Percentiles rank a stretch among this genome's conserved stretches.
phyloP scores from a whole-genome alignment of 2,888 invertebrate species.

The Timandra comae region DNA sequence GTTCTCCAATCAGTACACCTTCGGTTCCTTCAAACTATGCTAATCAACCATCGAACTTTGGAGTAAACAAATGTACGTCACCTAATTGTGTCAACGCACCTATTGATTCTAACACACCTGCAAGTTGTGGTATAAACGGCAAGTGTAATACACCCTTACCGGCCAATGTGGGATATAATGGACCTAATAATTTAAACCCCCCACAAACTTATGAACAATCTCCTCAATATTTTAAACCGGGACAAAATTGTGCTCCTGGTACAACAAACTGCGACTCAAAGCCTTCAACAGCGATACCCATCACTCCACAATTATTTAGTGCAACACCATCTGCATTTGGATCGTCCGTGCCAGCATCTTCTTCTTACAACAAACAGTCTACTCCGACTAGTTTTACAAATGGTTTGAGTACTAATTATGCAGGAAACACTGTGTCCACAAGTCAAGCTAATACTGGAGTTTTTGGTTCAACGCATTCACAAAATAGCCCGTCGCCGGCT shows the following conservation, averaged over 20 bases:
- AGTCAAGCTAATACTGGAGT: slow-evolving; percentile 1
- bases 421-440: not conserved
- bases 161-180: not conserved
- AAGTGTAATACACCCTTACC: slow-evolving; percentile 12
- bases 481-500: not conserved
- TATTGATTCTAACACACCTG: not conserved
- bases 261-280: slow-evolving; percentile 13
- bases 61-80: not conserved
- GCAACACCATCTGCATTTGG: slow-evolving; percentile 3
- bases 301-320: no score
- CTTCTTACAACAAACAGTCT: not conserved
- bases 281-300: not conserved
- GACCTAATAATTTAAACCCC: not conserved
- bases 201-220: slow-evolving; percentile 2
- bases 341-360: not conserved
- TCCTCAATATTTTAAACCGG: no score
- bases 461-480: not conserved
- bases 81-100: not conserved
- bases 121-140: slow-evolving; percentile 9
- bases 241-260: slow-evolving; percentile 9
- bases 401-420: not conserved
- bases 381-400: no score
- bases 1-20: not conserved
- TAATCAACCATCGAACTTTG: not conserved
- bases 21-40: not conserved